phyloP scores from a whole-genome alignment of 1,140 invertebrate species.

The Scaptomyza graminum region DNA sequence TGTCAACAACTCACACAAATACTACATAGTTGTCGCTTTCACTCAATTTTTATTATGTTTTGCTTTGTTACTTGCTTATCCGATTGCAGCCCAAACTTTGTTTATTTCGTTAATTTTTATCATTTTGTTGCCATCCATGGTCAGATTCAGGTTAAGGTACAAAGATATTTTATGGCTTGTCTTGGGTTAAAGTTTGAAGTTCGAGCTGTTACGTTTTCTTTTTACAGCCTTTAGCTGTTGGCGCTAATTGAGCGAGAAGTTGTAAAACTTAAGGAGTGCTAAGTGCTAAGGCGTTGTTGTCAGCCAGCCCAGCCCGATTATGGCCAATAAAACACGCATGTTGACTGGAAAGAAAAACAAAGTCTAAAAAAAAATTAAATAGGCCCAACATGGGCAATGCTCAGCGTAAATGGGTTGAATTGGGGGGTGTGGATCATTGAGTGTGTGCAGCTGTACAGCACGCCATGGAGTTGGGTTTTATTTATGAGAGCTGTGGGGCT shows the following conservation, averaged over 20 bases:
- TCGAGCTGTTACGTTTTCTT: constrained; percentile 43
- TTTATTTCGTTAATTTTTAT: background rate
- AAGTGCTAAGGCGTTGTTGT: constrained; percentile 50
- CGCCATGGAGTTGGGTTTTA: constrained; percentile 4
- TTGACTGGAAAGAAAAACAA: constrained; percentile 15
- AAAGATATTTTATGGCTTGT: constrained; percentile 25
- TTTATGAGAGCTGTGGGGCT: constrained; percentile 17
- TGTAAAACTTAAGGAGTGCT: constrained; percentile 82
- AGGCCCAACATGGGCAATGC: constrained; percentile 34
- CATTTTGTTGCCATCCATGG: constrained; percentile 1
- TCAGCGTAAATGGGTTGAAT: constrained; percentile 13
- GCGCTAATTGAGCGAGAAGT: constrained; percentile 77
- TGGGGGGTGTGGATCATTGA: background rate
- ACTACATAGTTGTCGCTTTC: constrained; percentile 32
- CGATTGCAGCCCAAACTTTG: background rate
- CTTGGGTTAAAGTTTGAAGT: constrained; percentile 71
- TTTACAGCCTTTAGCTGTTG: constrained; percentile 52
- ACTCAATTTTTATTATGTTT: background rate
- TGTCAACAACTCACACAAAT: constrained; percentile 7
- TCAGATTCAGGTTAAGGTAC: constrained; percentile 6
- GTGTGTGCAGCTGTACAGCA: constrained; percentile 8
- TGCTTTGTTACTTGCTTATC: background rate
- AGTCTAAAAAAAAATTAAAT: constrained; percentile 64
- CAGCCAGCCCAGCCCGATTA: constrained; percentile 47
- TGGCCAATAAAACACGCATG: constrained; percentile 68